A percentile compares a stretch with the other conserved stretches of the same genome.
Conservation (phyloP, 2,888 invertebrate species). For the Nineta flava region DNA sequence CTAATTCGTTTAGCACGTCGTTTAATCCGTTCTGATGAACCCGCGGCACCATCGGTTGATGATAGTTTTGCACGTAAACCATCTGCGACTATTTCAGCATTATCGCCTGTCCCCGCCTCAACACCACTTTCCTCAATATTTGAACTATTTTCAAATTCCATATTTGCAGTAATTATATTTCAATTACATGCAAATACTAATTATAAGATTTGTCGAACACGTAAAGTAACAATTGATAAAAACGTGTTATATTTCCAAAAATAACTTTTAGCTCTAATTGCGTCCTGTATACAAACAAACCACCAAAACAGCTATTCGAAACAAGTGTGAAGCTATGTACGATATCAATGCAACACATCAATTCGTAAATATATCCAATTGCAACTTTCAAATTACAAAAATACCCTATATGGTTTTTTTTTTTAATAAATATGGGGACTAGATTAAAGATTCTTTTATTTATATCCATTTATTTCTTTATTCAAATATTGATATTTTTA, state of each 20-base stretch:
- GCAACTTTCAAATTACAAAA: too few relatives aligned
- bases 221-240: background rate
- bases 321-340: background rate
- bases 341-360: constrained; percentile 2
- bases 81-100: background rate
- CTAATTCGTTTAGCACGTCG: constrained; percentile 16
- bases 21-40: constrained; percentile 1
- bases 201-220: background rate
- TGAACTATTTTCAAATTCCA: constrained; percentile 1
- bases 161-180: background rate
- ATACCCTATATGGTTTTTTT: too few relatives aligned
- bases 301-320: constrained; percentile 2
- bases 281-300: constrained; percentile 4
- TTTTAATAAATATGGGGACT: too few relatives aligned
- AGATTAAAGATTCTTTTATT: too few relatives aligned
- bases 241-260: background rate
- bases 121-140: background rate
- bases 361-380: background rate
- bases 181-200: background rate
- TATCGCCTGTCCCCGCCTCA: constrained; percentile 1
- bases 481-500: too few relatives aligned
- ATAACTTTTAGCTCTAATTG: background rate
- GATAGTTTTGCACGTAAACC: background rate
- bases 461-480: too few relatives aligned
- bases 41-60: background rate